Percentiles rank a stretch among this genome's conserved stretches.
These are phyloP conservation scores for Poeciliopsis presidionis DNA, from an alignment of 2,797 vertebrate genomes.

Conservation along the genomic window DNA sequence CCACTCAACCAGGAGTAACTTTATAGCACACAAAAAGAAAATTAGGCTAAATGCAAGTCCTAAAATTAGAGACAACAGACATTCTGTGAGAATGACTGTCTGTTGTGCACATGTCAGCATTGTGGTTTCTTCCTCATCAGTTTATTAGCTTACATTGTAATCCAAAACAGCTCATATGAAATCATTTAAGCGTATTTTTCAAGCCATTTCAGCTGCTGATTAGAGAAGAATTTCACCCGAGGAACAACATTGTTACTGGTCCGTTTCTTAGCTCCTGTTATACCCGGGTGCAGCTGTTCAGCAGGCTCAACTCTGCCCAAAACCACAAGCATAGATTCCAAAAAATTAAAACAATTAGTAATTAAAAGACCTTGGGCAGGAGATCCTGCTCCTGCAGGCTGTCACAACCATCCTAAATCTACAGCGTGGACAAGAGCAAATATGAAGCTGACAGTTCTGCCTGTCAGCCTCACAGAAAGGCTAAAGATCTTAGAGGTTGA, in stretches of 20 bases:
- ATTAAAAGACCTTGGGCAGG: neutral
- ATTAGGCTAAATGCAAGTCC: neutral
- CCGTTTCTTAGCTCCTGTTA: constrained; percentile 13
- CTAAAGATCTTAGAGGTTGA: neutral
- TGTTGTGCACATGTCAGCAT: constrained; percentile 68
- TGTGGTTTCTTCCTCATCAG: constrained; percentile 67
- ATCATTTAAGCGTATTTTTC: constrained; percentile 52
- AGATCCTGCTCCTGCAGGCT: constrained; percentile 5
- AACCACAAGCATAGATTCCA: neutral
- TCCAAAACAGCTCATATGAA: constrained; percentile 60
- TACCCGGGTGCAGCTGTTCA: neutral
- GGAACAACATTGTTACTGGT: constrained; percentile 18
- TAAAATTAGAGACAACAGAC: constrained; percentile 16
- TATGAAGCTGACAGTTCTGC: constrained; percentile 28
- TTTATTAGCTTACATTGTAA: constrained; percentile 63
- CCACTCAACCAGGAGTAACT: constrained; percentile 7
- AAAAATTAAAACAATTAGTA: constrained; percentile 12
- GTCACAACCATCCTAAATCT: constrained; percentile 33
- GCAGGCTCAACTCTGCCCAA: constrained; percentile 1
- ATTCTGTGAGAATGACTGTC: constrained; percentile 30
- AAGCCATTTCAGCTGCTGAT: constrained; percentile 40
- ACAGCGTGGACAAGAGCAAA: constrained; percentile 9
- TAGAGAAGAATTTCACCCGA: constrained; percentile 41
- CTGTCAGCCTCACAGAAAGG: constrained; percentile 2
- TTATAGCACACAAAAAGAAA: neutral